Evolutionary conservation across 1,140 invertebrate species (phyloP), one percentile per base, ranked within the genome.

Genomic region (Archegozetes longisetosus): DNA sequence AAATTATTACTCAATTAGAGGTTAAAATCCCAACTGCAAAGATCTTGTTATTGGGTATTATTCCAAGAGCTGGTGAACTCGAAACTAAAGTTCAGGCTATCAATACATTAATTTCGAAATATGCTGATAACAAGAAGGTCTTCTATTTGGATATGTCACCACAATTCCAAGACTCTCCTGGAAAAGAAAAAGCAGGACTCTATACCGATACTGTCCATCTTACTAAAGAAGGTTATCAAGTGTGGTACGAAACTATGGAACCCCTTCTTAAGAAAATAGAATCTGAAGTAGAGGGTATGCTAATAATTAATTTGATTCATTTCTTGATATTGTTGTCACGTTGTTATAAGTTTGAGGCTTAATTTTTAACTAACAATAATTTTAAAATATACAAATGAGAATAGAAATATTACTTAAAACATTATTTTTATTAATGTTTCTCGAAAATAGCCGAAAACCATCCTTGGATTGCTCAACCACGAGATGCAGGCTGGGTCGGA

Each of bases 191-290:
- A 1, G 55, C 49, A 23, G 55, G 48, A 47, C 25, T 57, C 12
- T 57, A 24, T n/a, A 3, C 28, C 6, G 55, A 57, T 57, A 29
- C 40, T 50, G 12, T 57, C 48, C 55, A 57, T 50, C 25, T 57
- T 17, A 48, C 29, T 2, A 46, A 47, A 26, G 2, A 57, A 24
- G 55, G 55, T 26, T 57, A 57, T 28, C 2, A 57, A 57, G 48
- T 57, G 55, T 57, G 55, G 55, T 2, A 57, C 14, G 48, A 57
- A 28, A 46, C 48, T 14, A 57, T 57, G 55, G 55, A 57, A 50
- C 29, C 29, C 14, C 1, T 3, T 1, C 48, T 57, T 24, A 14
- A 9, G 1, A 49, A 57, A 28, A n/a, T 57, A 9, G 20, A 29
- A 17, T 22, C 25, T 17, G 14, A n/a, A n/a, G n/a, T n/a, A n/a